Percentiles rank a stretch among this genome's conserved stretches.
Evolutionary conservation across 2,113 vertebrate species (phyloP).

Genomic region (Emberiza fucata): DNA sequence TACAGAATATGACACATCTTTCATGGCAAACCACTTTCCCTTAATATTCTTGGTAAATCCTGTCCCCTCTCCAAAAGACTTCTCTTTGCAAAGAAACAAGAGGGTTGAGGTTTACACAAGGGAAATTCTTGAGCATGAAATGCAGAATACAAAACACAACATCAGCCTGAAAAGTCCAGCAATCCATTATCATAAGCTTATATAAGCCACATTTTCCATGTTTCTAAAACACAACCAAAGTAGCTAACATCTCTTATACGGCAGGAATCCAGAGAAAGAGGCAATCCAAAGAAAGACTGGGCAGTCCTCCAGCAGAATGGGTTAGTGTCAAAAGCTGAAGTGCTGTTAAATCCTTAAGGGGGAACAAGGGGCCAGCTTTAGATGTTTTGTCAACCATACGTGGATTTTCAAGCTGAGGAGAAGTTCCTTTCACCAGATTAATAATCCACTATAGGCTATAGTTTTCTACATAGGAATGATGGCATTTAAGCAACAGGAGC

Average conservation of each 20-base stretch:
- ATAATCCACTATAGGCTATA: not conserved
- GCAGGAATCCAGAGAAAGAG: slow-evolving; percentile 45
- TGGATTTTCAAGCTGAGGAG: not conserved
- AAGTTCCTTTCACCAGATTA: not conserved
- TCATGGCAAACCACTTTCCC: not conserved
- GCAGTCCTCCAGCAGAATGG: slow-evolving; percentile 61
- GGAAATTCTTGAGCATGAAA: not conserved
- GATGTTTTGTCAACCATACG: not conserved
- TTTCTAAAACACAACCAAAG: slow-evolving; percentile 49
- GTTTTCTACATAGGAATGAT: not conserved
- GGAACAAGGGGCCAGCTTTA: slow-evolving; percentile 11
- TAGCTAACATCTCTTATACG: slow-evolving; percentile 38
- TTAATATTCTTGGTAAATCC: not conserved
- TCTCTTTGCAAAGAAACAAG: not conserved
- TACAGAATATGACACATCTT: not conserved
- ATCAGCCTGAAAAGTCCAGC: not conserved
- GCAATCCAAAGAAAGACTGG: slow-evolving; percentile 61
- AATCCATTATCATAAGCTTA: slow-evolving; percentile 30
- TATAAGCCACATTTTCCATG: slow-evolving; percentile 68
- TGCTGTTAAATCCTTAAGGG: slow-evolving; percentile 68
- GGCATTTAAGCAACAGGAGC: not conserved
- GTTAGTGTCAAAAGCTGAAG: slow-evolving; percentile 40
- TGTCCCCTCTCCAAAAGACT: not conserved
- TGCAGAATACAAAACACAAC: not conserved
- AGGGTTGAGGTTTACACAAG: not conserved